A percentile compares a stretch with the other conserved stretches of the same genome.
phyloP scores from a whole-genome alignment of 37 sponge, comb jelly and placozoan species.

The Spongilla lacustris region DNA sequence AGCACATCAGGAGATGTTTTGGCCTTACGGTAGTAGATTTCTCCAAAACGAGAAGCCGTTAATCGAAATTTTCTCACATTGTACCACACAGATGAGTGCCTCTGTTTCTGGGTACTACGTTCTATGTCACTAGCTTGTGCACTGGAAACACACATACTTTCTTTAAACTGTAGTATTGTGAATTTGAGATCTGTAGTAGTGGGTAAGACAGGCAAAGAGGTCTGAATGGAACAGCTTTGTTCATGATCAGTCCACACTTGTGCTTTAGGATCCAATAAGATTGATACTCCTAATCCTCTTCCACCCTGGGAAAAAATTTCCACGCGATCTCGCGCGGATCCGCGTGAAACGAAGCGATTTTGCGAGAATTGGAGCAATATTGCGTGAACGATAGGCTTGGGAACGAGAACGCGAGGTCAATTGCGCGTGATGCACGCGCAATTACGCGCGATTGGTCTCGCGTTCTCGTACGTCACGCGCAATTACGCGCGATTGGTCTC shows the following conservation, averaged over 20 bases:
- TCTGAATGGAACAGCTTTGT: not conserved
- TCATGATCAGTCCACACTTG: not conserved
- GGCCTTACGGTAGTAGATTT: not conserved
- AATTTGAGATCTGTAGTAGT: not conserved
- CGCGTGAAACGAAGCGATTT: too few relatives aligned
- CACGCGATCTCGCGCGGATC: too few relatives aligned
- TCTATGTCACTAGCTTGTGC: conserved; percentile 10
- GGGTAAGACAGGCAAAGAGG: conserved; percentile 1
- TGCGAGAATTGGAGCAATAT: too few relatives aligned
- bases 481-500: too few relatives aligned
- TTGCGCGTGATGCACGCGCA: too few relatives aligned
- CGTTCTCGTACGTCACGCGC: too few relatives aligned
- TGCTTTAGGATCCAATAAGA: conserved; percentile 19
- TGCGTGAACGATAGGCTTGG: too few relatives aligned
- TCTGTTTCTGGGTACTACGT: conserved; percentile 6
- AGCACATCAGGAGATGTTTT: conserved; percentile 14
- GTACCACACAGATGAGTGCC: conserved; percentile 9
- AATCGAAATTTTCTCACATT: not conserved
- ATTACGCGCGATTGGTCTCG: too few relatives aligned
- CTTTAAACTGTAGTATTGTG: not conserved
- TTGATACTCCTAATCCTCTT: conserved; percentile 11
- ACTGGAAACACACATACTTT: not conserved
- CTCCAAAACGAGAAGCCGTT: conserved; percentile 37
- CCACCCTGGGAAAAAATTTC: too few relatives aligned
- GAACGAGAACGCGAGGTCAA: too few relatives aligned